Evolutionary conservation across 2,113 vertebrate genomes (phyloP).

Genomic region (Picathartes gymnocephalus): DNA sequence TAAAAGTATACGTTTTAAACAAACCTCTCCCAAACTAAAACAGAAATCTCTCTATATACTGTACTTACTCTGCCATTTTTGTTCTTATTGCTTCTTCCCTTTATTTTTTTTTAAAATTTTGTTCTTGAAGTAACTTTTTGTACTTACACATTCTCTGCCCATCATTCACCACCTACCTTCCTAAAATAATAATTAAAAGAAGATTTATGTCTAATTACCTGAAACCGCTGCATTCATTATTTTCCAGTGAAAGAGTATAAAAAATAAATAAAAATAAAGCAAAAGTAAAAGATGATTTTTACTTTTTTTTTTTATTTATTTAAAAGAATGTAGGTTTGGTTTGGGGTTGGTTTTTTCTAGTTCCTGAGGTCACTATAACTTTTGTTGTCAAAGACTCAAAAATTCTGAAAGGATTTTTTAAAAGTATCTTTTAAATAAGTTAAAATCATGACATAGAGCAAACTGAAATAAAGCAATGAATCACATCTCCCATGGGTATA

Average conservation of each 20-base stretch:
- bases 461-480: not conserved
- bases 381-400: not conserved
- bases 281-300: accelerated
- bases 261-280: not conserved
- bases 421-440: not conserved
- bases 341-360: not conserved
- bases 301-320: not conserved
- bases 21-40: not conserved
- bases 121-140: not conserved
- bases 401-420: not conserved
- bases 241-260: not conserved
- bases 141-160: not conserved
- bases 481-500: not conserved
- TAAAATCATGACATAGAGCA: not conserved
- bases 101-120: not conserved
- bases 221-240: not conserved
- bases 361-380: not conserved
- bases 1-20: not conserved
- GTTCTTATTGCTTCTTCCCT: not conserved
- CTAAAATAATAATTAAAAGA: not conserved
- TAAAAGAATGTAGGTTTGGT: not conserved
- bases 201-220: not conserved
- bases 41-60: not conserved
- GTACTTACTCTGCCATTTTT: not conserved
- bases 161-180: not conserved